These are phyloP conservation scores for Protaetia brevitarsis DNA, from an alignment of 1,140 invertebrate genomes.

Conservation along the genomic window DNA sequence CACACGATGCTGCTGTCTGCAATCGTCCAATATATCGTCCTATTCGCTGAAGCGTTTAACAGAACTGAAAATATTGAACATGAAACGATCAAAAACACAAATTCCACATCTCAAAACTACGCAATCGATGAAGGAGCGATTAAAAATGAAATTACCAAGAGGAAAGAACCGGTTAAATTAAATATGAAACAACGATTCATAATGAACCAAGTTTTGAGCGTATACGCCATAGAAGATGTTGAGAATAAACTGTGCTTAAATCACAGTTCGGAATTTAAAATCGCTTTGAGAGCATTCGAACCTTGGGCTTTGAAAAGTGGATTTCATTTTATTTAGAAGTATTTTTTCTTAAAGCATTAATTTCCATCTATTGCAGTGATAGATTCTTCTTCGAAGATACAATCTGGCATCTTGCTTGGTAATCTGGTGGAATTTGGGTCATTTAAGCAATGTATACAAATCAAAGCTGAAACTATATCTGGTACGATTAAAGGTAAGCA, in stretches of 20 bases:
- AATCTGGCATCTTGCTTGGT: slow-evolving; percentile 33
- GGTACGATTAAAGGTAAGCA: slow-evolving; percentile 35
- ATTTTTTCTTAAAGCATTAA: too few species aligned
- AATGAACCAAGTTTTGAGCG: slow-evolving; percentile 39
- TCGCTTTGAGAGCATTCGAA: slow-evolving; percentile 35
- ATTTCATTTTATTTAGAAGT: too few species aligned
- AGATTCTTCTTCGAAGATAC: slow-evolving; percentile 41
- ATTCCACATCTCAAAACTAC: too few species aligned
- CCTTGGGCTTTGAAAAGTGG: slow-evolving; percentile 41
- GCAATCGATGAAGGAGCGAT: background rate
- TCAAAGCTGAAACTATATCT: slow-evolving; percentile 29
- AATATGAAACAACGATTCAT: slow-evolving; percentile 37
- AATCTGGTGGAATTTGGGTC: slow-evolving; percentile 35
- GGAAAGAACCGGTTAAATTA: slow-evolving; percentile 34
- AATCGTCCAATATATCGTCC: background rate
- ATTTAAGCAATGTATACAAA: slow-evolving; percentile 36
- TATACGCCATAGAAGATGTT: slow-evolving; percentile 31
- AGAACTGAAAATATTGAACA: background rate
- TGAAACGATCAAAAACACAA: background rate
- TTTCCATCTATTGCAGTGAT: slow-evolving; percentile 39
- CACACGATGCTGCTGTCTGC: background rate
- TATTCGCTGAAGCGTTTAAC: background rate
- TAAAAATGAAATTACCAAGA: background rate
- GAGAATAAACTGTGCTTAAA: slow-evolving; percentile 34
- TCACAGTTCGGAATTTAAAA: slow-evolving; percentile 35